Percentiles rank a stretch among this genome's conserved stretches.
These are phyloP conservation scores for Stratiomys singularior DNA, from an alignment of 2,888 invertebrate genomes.

Conservation along the genomic window DNA sequence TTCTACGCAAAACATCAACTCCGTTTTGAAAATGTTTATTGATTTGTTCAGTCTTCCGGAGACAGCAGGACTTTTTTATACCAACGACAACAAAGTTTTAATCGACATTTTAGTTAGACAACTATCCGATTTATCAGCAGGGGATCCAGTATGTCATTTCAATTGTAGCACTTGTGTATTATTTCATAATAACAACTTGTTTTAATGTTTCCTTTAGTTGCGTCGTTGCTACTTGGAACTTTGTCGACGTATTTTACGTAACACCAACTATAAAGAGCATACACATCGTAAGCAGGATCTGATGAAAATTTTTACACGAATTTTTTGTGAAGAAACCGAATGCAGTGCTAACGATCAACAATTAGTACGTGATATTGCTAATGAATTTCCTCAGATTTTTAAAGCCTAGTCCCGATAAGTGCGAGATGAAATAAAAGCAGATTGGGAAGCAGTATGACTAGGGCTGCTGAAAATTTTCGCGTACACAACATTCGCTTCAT, in stretches of 20 bases:
- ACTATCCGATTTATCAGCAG: constrained; percentile 88
- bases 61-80: constrained; percentile 90
- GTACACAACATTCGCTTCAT: neutral
- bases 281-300: constrained; percentile 83
- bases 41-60: constrained; percentile 84
- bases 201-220: constrained; percentile 69
- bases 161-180: too few relatives aligned
- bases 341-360: constrained; percentile 80
- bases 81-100: constrained; percentile 93
- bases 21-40: constrained; percentile 87
- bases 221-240: constrained; percentile 82
- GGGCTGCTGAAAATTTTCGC: neutral
- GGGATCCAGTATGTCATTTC: constrained; percentile 74
- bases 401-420: constrained; percentile 67
- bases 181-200: constrained; percentile 50
- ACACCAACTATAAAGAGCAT: constrained; percentile 83
- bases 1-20: constrained; percentile 81
- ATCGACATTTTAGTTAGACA: constrained; percentile 93
- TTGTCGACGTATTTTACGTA: constrained; percentile 82
- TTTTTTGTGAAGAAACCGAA: constrained; percentile 84
- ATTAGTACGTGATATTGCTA: constrained; percentile 81
- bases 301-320: constrained; percentile 84
- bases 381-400: constrained; percentile 84
- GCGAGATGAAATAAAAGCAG: neutral
- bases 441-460: neutral